phyloP scores from a whole-genome alignment of 2,797 vertebrate genomes.

The Dryobates pubescens region DNA sequence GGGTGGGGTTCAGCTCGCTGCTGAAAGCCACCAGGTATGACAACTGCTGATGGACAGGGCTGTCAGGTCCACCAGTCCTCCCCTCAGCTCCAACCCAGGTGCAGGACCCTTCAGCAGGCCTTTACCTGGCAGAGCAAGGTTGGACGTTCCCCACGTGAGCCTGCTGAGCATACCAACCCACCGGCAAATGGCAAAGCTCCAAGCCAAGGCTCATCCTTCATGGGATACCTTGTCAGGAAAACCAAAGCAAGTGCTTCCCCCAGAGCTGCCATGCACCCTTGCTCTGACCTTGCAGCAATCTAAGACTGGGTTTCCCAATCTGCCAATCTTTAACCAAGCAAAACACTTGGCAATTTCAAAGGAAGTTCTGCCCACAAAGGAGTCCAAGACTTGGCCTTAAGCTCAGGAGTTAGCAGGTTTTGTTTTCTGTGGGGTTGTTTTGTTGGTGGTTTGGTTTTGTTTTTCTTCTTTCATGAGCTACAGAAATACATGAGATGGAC shows the following conservation, averaged over 20 bases:
- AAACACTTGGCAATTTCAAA: background rate
- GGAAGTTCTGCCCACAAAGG: background rate
- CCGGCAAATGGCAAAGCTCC: background rate
- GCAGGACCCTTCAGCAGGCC: rapidly evolving
- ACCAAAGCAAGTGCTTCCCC: background rate
- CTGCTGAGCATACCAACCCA: rapidly evolving
- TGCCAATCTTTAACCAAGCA: background rate
- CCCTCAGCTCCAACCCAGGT: rapidly evolving
- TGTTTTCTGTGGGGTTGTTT: no score
- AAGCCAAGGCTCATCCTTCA: background rate
- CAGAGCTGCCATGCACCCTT: background rate
- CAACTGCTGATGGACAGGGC: no score
- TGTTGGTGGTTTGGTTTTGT: no score
- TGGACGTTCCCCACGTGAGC: background rate
- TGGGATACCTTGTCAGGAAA: background rate
- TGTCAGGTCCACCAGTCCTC: rapidly evolving
- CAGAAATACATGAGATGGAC: background rate
- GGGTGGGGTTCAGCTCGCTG: background rate
- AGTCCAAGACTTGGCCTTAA: background rate
- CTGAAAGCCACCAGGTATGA: background rate
- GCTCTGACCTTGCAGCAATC: background rate
- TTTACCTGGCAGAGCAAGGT: background rate
- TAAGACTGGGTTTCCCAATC: background rate
- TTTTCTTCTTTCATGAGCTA: background rate
- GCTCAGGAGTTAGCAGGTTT: rapidly evolving